Conservation (phyloP, 1,140 invertebrate species). For the Aphelenchoides avenae region DNA sequence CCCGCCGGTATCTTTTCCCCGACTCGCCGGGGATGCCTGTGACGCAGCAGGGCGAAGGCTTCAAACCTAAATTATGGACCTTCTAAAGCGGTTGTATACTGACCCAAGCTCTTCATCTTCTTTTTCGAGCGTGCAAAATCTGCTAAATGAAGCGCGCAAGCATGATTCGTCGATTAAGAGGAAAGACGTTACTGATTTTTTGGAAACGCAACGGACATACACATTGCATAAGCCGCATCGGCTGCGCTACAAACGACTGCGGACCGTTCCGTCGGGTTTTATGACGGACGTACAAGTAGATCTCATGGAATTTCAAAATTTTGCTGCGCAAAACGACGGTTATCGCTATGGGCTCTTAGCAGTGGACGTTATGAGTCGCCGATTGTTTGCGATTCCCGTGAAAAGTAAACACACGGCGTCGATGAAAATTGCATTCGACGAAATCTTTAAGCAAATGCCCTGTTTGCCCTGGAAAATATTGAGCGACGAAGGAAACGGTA, state of each 20-base stretch:
- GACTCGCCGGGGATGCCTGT: too few species aligned
- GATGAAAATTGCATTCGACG: conserved; percentile 1
- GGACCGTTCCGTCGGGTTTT: conserved; percentile 6
- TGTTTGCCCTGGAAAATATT: conserved; percentile 7
- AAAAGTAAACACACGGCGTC: not conserved
- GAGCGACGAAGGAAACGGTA: conserved; percentile 8
- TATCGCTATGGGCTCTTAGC: conserved; percentile 5
- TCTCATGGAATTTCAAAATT: conserved; percentile 3
- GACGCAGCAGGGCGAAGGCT: too few species aligned
- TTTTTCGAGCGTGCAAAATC: too few species aligned
- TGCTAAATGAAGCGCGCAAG: too few species aligned
- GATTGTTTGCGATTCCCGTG: conserved; percentile 1
- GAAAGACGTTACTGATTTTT: conserved; percentile 4
- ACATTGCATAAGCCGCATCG: not conserved
- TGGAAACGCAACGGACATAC: conserved; percentile 9
- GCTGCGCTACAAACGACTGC: not conserved
- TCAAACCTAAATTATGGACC: too few species aligned
- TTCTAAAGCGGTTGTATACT: too few species aligned
- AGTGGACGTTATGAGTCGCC: conserved; percentile 4
- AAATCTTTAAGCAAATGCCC: conserved; percentile 4
- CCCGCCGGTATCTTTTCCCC: too few species aligned
- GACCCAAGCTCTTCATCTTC: too few species aligned
- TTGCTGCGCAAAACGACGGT: conserved; percentile 10
- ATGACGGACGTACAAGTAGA: conserved; percentile 18
- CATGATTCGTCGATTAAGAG: too few species aligned